These are phyloP conservation scores for Thymallus thymallus DNA, from an alignment of 2,113 vertebrate species.

Conservation along the genomic window DNA sequence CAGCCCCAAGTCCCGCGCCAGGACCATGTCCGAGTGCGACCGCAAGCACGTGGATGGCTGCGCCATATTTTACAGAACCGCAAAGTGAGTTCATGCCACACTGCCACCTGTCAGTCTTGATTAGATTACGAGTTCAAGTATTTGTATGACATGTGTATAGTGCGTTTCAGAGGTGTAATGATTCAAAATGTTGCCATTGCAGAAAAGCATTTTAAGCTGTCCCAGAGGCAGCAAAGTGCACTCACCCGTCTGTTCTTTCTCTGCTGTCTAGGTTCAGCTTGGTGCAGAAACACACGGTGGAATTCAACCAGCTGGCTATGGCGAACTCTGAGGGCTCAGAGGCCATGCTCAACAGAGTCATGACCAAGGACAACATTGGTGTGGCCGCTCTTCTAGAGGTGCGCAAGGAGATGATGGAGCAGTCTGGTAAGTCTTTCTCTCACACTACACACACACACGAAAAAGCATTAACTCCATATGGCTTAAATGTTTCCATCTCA, in stretches of 20 bases:
- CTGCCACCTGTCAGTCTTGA: too few species aligned
- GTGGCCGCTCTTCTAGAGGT: conserved; percentile 92
- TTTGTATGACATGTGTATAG: too few species aligned
- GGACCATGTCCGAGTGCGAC: conserved; percentile 98
- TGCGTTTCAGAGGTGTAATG: too few species aligned
- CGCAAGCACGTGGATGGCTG: conserved; percentile 97
- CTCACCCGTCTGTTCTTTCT: background rate
- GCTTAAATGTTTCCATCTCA: background rate
- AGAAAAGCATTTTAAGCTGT: too few species aligned
- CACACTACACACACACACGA: background rate
- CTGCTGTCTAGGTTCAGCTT: conserved; percentile 84
- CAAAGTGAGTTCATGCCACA: conserved; percentile 80
- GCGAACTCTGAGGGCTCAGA: conserved; percentile 97
- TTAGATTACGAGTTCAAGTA: too few species aligned
- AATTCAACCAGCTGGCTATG: conserved; percentile 99
- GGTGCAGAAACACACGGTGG: conserved; percentile 97
- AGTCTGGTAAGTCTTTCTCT: conserved; percentile 81
- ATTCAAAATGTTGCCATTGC: too few species aligned
- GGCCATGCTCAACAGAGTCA: conserved; percentile 98
- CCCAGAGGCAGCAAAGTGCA: too few species aligned
- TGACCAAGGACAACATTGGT: conserved; percentile 98
- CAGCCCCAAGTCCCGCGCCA: conserved; percentile 95
- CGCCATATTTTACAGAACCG: conserved; percentile 94
- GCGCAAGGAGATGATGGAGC: conserved; percentile 91
- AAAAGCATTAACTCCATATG: background rate